phyloP scores from a whole-genome alignment of 2,797 vertebrate species.

The Phrynocephalus vlangalii region DNA sequence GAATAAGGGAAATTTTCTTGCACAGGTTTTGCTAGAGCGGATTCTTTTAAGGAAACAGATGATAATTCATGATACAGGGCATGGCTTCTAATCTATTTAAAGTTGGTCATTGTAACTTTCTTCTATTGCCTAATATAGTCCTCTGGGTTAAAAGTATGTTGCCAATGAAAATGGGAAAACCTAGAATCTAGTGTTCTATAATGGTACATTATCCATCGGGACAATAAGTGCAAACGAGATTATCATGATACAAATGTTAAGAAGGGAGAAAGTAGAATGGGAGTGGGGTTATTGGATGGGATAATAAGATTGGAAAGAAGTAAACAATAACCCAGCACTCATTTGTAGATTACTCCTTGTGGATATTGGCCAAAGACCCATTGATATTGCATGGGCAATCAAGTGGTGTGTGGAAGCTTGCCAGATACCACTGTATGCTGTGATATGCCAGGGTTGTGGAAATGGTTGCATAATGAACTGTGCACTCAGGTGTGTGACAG shows the following conservation, averaged over 20 bases:
- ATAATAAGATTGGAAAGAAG: too few species aligned
- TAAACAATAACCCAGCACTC: background rate
- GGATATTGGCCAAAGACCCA: too few species aligned
- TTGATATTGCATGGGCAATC: too few species aligned
- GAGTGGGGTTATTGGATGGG: too few species aligned
- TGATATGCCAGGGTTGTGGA: too few species aligned
- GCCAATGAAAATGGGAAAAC: background rate
- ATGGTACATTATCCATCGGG: background rate
- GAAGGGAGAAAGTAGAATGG: background rate
- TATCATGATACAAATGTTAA: background rate
- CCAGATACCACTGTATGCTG: too few species aligned
- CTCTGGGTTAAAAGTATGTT: background rate
- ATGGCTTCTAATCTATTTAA: background rate
- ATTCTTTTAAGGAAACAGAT: slow-evolving; percentile 4
- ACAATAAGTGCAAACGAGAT: background rate
- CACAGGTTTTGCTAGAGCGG: slow-evolving; percentile 38
- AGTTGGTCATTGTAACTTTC: slow-evolving; percentile 13
- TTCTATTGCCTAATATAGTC: slow-evolving; percentile 5
- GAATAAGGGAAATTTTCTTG: slow-evolving; percentile 40
- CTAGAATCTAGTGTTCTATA: slow-evolving; percentile 3
- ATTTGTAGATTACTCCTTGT: background rate
- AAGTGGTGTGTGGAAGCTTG: too few species aligned
- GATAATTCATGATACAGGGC: slow-evolving; percentile 30
- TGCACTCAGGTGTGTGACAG: too few species aligned
- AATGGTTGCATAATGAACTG: too few species aligned